phyloP scores from a whole-genome alignment of 2,888 invertebrate species.

The Drosophila barbarae region DNA sequence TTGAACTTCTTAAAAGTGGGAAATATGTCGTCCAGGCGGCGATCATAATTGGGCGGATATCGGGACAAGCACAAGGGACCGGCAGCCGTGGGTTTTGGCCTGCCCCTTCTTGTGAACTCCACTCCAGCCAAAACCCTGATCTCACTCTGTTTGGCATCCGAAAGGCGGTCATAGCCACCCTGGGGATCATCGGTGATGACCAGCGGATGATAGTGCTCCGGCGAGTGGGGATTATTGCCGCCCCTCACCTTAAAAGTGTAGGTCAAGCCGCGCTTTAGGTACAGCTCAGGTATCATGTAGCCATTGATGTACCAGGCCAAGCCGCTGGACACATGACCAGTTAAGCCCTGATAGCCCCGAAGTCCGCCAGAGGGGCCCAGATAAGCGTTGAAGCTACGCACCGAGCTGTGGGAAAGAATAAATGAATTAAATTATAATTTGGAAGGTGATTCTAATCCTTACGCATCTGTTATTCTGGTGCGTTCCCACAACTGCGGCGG shows the following conservation, averaged over 20 bases:
- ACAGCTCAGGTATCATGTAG: conserved; percentile 91
- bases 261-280: conserved; percentile 89
- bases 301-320: conserved; percentile 97
- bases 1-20: conserved; percentile 91
- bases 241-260: conserved; percentile 91
- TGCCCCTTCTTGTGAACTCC: conserved; percentile 89
- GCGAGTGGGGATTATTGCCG: conserved; percentile 93
- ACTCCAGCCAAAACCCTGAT: conserved; percentile 89
- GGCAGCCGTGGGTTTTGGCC: conserved; percentile 89
- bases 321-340: conserved; percentile 85
- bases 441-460: conserved; percentile 23
- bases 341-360: conserved; percentile 87
- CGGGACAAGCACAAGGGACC: conserved; percentile 89
- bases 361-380: conserved; percentile 91
- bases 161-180: conserved; percentile 89
- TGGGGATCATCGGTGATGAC: conserved; percentile 91
- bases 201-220: conserved; percentile 92
- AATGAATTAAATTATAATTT: neutral
- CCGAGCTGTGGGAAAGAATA: conserved; percentile 79
- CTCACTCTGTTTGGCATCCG: conserved; percentile 85
- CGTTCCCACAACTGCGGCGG: conserved; percentile 82
- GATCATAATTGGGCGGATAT: conserved; percentile 84
- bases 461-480: conserved; percentile 84
- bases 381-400: conserved; percentile 89
- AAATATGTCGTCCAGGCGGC: conserved; percentile 89